A percentile compares a stretch with the other conserved stretches of the same genome.
phyloP scores from a whole-genome alignment of 2,797 vertebrate species.

The Anabacerthia variegaticeps region DNA sequence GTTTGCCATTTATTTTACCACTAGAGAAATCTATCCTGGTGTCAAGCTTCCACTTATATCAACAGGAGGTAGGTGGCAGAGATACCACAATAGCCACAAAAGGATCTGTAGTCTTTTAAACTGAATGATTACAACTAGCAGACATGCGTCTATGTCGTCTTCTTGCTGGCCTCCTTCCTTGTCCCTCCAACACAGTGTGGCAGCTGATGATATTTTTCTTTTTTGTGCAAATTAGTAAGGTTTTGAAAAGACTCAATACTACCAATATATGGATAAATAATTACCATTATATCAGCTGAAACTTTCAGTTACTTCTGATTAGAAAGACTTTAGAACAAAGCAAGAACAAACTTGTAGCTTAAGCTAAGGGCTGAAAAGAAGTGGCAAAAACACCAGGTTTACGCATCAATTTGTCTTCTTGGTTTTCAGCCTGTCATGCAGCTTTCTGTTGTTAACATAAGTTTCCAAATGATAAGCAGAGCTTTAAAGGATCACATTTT shows the following conservation, averaged over 20 bases:
- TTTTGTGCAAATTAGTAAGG: not conserved
- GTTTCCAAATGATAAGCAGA: conserved; percentile 8
- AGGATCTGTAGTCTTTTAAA: not conserved
- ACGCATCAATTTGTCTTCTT: conserved; percentile 3
- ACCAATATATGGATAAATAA: not conserved
- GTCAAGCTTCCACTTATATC: conserved; percentile 18
- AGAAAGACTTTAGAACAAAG: not conserved
- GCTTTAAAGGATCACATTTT: conserved; percentile 10
- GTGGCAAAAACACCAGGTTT: not conserved
- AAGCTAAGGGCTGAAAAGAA: conserved; percentile 4
- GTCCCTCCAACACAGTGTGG: not conserved
- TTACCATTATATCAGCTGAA: not conserved
- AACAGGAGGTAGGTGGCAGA: not conserved
- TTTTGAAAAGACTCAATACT: not conserved
- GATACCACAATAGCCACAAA: conserved; percentile 14
- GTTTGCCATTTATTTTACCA: conserved; percentile 16
- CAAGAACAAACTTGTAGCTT: not conserved
- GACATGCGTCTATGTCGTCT: not conserved
- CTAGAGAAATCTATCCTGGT: conserved; percentile 14
- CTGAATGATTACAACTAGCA: not conserved
- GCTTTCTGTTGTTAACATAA: conserved; percentile 11
- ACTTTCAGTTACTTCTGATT: not conserved
- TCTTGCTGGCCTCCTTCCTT: not conserved
- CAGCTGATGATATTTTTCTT: not conserved
- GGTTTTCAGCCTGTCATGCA: conserved; percentile 37